These are phyloP conservation scores for Leguminivora glycinivorella DNA, from an alignment of 1,140 invertebrate species.

Conservation along the genomic window DNA sequence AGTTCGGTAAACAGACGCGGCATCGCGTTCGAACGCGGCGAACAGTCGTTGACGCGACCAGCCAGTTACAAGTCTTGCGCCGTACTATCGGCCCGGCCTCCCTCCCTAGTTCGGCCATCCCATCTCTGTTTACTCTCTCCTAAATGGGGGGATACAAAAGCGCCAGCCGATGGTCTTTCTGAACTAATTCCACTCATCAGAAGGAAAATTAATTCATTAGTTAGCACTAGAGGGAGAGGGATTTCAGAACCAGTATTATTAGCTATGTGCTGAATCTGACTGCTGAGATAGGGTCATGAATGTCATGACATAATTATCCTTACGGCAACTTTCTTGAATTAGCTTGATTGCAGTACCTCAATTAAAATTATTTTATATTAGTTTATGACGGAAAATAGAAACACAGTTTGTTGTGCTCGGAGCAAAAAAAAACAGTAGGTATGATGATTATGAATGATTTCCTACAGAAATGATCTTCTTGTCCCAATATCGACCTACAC, in stretches of 20 bases:
- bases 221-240: neutral
- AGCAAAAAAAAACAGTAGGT: too few species aligned
- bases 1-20: conserved; percentile 57
- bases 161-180: conserved; percentile 61
- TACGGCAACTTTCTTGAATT: too few species aligned
- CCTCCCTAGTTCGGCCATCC: conserved; percentile 49
- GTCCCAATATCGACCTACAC: too few species aligned
- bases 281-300: neutral
- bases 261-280: too few species aligned
- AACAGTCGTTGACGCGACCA: conserved; percentile 26
- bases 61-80: conserved; percentile 49
- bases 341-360: too few species aligned
- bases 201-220: conserved; percentile 9
- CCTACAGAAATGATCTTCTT: too few species aligned
- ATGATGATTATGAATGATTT: too few species aligned
- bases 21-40: conserved; percentile 47
- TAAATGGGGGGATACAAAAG: conserved; percentile 68
- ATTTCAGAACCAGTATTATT: neutral
- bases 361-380: too few species aligned
- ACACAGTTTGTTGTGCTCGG: too few species aligned
- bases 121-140: conserved; percentile 72
- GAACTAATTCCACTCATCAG: conserved; percentile 47
- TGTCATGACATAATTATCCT: too few species aligned
- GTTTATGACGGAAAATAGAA: too few species aligned
- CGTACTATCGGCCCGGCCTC: conserved; percentile 67